A percentile compares a stretch with the other conserved stretches of the same genome.
Evolutionary conservation across 2,888 invertebrate species (phyloP).

Genomic region (Tipula lateralis): DNA sequence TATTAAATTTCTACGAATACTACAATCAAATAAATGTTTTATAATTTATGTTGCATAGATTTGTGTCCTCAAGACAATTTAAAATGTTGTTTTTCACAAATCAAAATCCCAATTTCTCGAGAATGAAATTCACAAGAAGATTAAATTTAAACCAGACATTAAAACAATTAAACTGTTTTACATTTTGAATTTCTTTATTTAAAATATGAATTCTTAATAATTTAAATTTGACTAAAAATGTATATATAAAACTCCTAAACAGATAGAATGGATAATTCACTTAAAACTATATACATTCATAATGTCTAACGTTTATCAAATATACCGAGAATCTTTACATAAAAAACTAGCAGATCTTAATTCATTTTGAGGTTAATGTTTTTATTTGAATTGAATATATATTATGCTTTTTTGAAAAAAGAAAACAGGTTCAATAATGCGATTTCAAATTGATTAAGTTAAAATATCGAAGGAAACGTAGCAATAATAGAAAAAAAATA

Average conservation of each 20-base stretch:
- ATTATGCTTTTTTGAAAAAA: not conserved
- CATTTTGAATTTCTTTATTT: not conserved
- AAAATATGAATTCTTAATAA: not conserved
- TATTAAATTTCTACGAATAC: no score
- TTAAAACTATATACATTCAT: not conserved
- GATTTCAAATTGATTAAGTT: not conserved
- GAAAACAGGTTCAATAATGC: not conserved
- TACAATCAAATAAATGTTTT: no score
- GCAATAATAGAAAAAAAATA: not conserved
- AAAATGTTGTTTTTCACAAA: not conserved
- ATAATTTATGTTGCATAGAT: no score
- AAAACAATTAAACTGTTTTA: not conserved
- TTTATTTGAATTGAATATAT: not conserved
- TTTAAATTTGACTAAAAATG: not conserved
- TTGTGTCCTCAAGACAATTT: not conserved
- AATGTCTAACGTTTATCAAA: not conserved
- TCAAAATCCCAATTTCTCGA: not conserved
- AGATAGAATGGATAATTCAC: not conserved
- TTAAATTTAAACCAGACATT: not conserved
- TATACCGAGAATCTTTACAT: not conserved
- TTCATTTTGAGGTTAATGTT: conserved; percentile 5
- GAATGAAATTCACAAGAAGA: not conserved
- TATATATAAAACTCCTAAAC: no score
- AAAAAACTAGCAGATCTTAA: not conserved
- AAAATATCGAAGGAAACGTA: not conserved